These are phyloP conservation scores for Chelidonichthys spinosus DNA, from an alignment of 2,797 vertebrate genomes.

Conservation along the genomic window DNA sequence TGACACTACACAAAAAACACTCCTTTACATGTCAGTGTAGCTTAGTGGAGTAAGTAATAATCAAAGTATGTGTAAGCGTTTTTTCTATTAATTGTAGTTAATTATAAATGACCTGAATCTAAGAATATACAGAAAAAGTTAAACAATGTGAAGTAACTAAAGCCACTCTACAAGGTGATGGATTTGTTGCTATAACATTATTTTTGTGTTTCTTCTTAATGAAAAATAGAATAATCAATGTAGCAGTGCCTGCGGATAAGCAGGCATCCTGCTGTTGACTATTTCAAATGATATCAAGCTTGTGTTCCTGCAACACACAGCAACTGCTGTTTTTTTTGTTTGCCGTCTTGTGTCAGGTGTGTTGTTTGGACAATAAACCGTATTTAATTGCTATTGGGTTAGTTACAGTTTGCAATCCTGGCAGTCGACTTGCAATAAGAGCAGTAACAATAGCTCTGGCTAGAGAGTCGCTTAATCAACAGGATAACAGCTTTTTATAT, in stretches of 20 bases:
- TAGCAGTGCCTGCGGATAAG: background rate
- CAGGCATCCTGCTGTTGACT: constrained; percentile 5
- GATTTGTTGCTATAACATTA: background rate
- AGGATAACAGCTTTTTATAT: constrained; percentile 3
- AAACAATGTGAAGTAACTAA: background rate
- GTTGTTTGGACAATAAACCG: constrained; percentile 1
- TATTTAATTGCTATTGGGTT: constrained; percentile 7
- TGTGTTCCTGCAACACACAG: constrained; percentile 2
- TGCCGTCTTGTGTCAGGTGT: background rate
- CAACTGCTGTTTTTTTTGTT: constrained; percentile 3
- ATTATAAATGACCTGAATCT: background rate
- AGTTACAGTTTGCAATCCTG: background rate
- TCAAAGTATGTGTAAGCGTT: background rate
- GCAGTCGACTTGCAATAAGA: background rate
- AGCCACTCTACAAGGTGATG: background rate
- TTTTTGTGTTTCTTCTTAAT: background rate
- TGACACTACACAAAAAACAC: background rate
- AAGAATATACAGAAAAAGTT: background rate
- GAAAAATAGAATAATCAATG: constrained; percentile 13
- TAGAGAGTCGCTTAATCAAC: background rate
- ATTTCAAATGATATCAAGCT: background rate
- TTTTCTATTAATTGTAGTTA: background rate
- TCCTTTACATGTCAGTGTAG: background rate
- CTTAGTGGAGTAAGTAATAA: background rate
- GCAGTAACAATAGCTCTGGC: background rate